Evolutionary conservation across 2,113 vertebrate species (phyloP), one percentile per base, ranked within the genome.

Genomic region (Paedocypris sp.): DNA sequence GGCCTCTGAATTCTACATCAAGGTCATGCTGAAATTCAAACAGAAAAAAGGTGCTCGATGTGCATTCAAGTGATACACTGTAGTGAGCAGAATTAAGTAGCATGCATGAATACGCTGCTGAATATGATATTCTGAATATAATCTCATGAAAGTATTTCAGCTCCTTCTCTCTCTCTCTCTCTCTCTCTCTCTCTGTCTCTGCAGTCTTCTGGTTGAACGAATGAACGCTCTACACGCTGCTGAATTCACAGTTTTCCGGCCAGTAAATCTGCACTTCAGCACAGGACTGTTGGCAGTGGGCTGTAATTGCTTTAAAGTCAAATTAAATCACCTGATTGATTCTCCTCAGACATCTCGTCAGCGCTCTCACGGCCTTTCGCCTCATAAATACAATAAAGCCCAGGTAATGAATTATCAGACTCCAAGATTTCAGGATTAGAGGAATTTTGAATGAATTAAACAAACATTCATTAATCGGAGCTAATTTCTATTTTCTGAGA

Each of bases 241-340:
- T 52, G 49, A 52, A 52, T 23, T 52, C 49, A 36, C 49, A 36
- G 49, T 52, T 53, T 53, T 38, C 32, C 1, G 3, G 19, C 50
- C 50, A 25, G 5, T 53, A 53, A 38, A 36, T 36, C 18, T 8
- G 11, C 6, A 11, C 18, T 33, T 36, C 28, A 20, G 29, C 32
- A 35, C 31, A 52, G 49, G 29, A 35, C 49, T 50, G 28, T 18
- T 50, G 47, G 47, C 26, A 18, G 46, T 23, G 4, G 46, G 46
- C 48, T 7, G 31, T 22, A 52, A 52, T 13, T n/a, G 49, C 49
- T 52, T 52, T 36, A 35, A 33, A n/a, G 29, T 52, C 31, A 52
- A 52, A 52, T 52, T 20, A 52, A 52, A 52, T 52, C 29, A 53
- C 50, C 29, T 32, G 3, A 53, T 38, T 23, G 50, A 53, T 53